These are phyloP conservation scores for Parazoanthus darwini DNA, from an alignment of 92 coral and sea anemone species.

Conservation along the genomic window DNA sequence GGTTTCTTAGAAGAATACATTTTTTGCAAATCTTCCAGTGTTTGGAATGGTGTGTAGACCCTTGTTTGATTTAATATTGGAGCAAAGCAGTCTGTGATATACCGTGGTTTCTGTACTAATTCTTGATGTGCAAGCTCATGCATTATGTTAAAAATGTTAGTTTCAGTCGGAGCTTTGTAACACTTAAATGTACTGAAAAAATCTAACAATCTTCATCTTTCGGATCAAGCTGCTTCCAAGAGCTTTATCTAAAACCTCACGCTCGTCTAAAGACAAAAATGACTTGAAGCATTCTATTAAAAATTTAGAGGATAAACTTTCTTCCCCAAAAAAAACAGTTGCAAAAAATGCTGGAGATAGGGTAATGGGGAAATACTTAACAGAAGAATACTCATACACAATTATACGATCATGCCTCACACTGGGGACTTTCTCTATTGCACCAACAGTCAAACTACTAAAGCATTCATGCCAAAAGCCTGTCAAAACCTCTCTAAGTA, in stretches of 20 bases:
- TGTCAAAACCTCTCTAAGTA: slow-evolving; percentile 18
- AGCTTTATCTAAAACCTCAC: slow-evolving; percentile 7
- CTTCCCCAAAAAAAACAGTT: background rate
- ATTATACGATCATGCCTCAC: slow-evolving; percentile 18
- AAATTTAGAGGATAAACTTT: background rate
- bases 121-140: slow-evolving; percentile 70
- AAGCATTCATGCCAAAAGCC: slow-evolving; percentile 36
- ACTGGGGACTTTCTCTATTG: slow-evolving; percentile 24
- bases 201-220: slow-evolving; percentile 13
- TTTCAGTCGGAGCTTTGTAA: slow-evolving; percentile 38
- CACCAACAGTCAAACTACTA: slow-evolving; percentile 32
- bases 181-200: slow-evolving; percentile 19
- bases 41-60: slow-evolving; percentile 55
- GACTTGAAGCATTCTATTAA: slow-evolving; percentile 13
- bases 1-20: slow-evolving; percentile 45
- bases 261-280: slow-evolving; percentile 23
- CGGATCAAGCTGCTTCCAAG: slow-evolving; percentile 17
- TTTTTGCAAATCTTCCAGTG: slow-evolving; percentile 45
- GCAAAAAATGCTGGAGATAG: slow-evolving; percentile 10
- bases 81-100: slow-evolving; percentile 60
- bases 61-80: slow-evolving; percentile 57
- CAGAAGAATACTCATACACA: background rate
- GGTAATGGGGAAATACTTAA: slow-evolving; percentile 10
- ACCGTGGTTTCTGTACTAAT: slow-evolving; percentile 61
- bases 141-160: slow-evolving; percentile 43